A percentile compares a stretch with the other conserved stretches of the same genome.
Evolutionary conservation across 2,797 vertebrate species (phyloP).

Genomic region (Gambelia wislizenii): DNA sequence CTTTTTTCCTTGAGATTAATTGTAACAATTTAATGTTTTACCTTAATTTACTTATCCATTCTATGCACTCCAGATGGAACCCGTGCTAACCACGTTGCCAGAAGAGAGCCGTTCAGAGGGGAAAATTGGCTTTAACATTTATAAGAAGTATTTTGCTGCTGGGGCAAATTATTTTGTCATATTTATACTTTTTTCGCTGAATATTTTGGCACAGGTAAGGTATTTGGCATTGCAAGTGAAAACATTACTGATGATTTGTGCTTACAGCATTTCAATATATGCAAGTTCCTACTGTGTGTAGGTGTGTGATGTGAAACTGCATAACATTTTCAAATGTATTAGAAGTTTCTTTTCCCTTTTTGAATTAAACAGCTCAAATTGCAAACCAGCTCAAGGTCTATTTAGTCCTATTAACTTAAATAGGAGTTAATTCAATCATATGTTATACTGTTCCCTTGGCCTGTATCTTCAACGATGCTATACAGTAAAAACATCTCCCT

Average conservation of each 20-base stretch:
- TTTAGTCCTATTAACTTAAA: not conserved
- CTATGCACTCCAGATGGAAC: conserved; percentile 78
- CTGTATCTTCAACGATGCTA: not conserved
- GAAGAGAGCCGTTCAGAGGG: conserved; percentile 90
- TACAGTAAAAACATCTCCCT: not conserved
- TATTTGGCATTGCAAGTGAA: not conserved
- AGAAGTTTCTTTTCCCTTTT: not conserved
- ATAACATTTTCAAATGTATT: not conserved
- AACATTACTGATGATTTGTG: not conserved
- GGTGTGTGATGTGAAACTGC: not conserved
- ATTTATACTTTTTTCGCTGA: conserved; percentile 81
- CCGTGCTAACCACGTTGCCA: conserved; percentile 70
- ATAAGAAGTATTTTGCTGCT: conserved; percentile 88
- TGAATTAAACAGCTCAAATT: conserved; percentile 1
- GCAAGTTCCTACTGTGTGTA: not conserved
- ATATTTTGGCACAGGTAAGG: conserved; percentile 87
- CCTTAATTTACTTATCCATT: not conserved
- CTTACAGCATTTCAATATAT: not conserved
- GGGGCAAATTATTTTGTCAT: conserved; percentile 82
- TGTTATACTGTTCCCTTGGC: not conserved
- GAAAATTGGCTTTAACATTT: conserved; percentile 82
- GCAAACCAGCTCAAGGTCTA: not conserved
- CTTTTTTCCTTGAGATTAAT: conserved; percentile 42
- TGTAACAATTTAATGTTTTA: conserved; percentile 10
- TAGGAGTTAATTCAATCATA: not conserved